Evolutionary conservation across 2,797 vertebrate genomes (phyloP).

Genomic region (Choloepus didactylus): DNA sequence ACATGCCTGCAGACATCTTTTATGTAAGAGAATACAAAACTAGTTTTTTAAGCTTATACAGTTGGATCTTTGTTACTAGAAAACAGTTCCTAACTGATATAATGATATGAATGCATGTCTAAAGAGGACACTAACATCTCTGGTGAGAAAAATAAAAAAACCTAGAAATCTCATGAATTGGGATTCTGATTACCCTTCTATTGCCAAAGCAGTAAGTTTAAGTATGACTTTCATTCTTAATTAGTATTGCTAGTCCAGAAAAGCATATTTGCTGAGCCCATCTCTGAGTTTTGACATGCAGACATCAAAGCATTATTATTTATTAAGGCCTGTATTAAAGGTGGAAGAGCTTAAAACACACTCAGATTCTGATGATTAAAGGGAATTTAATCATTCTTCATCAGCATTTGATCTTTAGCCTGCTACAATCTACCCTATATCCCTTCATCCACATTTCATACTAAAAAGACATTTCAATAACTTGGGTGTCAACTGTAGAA

Average conservation of each 20-base stretch:
- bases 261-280: constrained; percentile 54
- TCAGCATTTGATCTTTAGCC: constrained; percentile 74
- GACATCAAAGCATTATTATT: constrained; percentile 70
- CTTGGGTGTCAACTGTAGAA: constrained; percentile 61
- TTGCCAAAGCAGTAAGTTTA: constrained; percentile 58
- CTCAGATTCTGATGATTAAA: constrained; percentile 79
- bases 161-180: constrained; percentile 54
- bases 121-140: neutral
- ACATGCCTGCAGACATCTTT: neutral
- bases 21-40: neutral
- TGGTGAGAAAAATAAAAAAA: neutral
- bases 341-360: constrained; percentile 62
- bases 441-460: constrained; percentile 67
- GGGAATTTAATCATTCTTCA: constrained; percentile 66
- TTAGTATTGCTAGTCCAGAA: constrained; percentile 43
- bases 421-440: constrained; percentile 25
- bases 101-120: constrained; percentile 41
- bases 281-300: constrained; percentile 79
- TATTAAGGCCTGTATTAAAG: constrained; percentile 73
- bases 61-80: neutral
- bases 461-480: constrained; percentile 70
- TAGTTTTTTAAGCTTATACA: neutral
- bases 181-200: constrained; percentile 51
- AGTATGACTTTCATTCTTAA: constrained; percentile 59
- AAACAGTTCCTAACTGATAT: constrained; percentile 9